phyloP scores from a whole-genome alignment of 2,888 invertebrate species.

The Acanthosepion pharaonis region DNA sequence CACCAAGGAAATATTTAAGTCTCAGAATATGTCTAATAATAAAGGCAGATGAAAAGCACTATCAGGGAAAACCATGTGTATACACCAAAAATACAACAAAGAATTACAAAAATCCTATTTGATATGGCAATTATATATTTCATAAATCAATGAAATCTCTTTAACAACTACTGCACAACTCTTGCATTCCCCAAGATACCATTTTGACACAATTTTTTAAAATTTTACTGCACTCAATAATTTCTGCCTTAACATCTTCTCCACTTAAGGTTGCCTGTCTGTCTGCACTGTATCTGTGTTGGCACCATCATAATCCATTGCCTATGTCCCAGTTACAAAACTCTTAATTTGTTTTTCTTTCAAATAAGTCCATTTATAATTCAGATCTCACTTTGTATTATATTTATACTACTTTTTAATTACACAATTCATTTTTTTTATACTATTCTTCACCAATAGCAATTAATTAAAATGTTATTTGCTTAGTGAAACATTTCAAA shows the following conservation, averaged over 20 bases:
- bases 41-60: neutral
- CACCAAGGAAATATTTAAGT: neutral
- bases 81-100: neutral
- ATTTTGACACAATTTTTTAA: neutral
- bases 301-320: neutral
- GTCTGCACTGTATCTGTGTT: neutral
- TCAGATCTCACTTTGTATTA: neutral
- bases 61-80: neutral
- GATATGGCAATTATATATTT: slow-evolving; percentile 15
- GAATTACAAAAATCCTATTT: neutral
- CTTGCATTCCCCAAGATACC: neutral
- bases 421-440: no score
- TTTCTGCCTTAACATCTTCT: neutral
- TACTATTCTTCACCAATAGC: no score
- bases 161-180: neutral
- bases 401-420: no score
- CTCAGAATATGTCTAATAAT: neutral
- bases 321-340: neutral
- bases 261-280: neutral
- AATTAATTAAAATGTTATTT: no score
- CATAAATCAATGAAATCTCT: slow-evolving; percentile 3
- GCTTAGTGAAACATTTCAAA: no score
- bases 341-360: neutral
- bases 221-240: neutral
- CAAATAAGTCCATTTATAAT: neutral